Evolutionary conservation across 2,888 invertebrate genomes (phyloP), one percentile per base, ranked within the genome.

Genomic region (Epistrophe grossulariae): DNA sequence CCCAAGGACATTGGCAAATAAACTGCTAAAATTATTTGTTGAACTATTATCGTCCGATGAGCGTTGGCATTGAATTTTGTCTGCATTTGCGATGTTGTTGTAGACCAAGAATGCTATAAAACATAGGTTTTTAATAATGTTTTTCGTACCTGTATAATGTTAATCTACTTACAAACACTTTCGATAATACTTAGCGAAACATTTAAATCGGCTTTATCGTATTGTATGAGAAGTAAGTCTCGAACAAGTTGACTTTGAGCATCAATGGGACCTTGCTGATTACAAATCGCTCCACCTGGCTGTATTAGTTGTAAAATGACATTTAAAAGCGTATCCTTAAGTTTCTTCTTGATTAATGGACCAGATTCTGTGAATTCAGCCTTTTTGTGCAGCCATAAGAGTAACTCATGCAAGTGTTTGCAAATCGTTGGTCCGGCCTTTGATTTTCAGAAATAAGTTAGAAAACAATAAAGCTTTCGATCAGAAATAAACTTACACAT

Each of bases 371-470:
- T 94, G 43, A 94, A 94, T 90, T 95, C 96, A 90, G 94, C 95
- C 88, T 95, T 94, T 92, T 96, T 95, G 91, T 96, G 94, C 74
- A 96, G 91, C 90, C 96, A 94, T 59, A 95, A 93, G 79, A 97
- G 92, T 89, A 97, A 95, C 90, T 96, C 95, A 90, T 96, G 95
- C 88, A 97, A 93, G 57, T 96, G 95, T 91, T 95, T 95, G 91
- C 96, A 96, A 89, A 96, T 94, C 85, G 96, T 95, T 17, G 96
- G 96, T 9, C 97, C 97, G 89, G 96, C 96, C 96, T 96, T 89
- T 48, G 89, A 91, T 72, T 79, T 13, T 68, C 83, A 70, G 64
- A 91, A 93, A 45, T 64, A 24, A 15, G 7, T 64, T 45, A 45
- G 93, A 84, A 17, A 89, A 48, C 0, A 17, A 64, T 31, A 48